A percentile compares a stretch with the other conserved stretches of the same genome.
phyloP scores from a whole-genome alignment of 2,888 invertebrate species.

The Macaria notata region DNA sequence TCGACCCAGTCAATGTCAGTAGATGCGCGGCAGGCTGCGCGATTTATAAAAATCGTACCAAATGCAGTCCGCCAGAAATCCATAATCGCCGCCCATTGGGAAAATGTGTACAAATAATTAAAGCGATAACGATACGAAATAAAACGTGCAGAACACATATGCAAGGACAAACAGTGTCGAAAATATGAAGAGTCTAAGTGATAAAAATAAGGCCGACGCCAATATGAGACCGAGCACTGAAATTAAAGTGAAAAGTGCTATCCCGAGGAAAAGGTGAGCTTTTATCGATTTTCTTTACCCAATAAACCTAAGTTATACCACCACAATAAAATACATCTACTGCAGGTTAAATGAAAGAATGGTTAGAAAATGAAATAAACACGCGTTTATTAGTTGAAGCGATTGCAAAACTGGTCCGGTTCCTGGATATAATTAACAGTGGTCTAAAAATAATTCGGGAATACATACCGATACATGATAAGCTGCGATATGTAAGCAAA shows the following conservation, averaged over 20 bases:
- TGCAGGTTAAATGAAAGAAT: not conserved
- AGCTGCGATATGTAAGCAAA: conserved; percentile 6
- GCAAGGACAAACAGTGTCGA: conserved; percentile 44
- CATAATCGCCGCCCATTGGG: conserved; percentile 69
- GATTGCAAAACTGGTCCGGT: conserved; percentile 49
- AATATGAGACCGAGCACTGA: conserved; percentile 46
- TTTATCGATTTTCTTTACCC: conserved; percentile 32
- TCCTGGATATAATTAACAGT: conserved; percentile 60
- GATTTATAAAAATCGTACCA: conserved; percentile 77
- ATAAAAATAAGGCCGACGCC: conserved; percentile 53
- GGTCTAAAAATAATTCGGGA: conserved; percentile 50
- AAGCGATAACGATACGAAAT: conserved; percentile 50
- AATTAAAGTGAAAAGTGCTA: conserved; percentile 77
- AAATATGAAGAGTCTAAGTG: conserved; percentile 55
- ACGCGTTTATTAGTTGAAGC: conserved; percentile 25
- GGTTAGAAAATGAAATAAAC: not conserved
- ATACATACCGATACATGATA: conserved; percentile 27
- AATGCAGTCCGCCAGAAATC: conserved; percentile 74
- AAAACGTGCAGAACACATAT: conserved; percentile 43
- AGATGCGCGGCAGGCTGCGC: conserved; percentile 78
- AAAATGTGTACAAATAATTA: conserved; percentile 65
- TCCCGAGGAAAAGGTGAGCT: conserved; percentile 72
- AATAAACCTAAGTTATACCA: too few species aligned
- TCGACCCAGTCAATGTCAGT: conserved; percentile 51
- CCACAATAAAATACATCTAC: not conserved